Conservation (phyloP, 2,113 vertebrate genomes). For the Channa maculata region DNA sequence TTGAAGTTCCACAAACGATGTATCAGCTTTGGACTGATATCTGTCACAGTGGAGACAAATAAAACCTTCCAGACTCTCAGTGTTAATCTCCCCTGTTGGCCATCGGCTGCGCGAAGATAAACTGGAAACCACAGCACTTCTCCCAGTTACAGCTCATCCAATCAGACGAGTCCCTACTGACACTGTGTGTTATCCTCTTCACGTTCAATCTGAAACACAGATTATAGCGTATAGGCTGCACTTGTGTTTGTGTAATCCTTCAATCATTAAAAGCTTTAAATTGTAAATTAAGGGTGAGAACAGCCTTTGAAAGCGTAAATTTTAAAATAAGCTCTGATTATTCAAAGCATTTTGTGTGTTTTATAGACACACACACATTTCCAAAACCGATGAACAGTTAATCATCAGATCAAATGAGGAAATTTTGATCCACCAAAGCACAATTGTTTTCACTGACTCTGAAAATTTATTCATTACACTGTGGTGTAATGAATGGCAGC, state of each 20-base stretch:
- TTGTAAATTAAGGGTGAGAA: constrained; percentile 25
- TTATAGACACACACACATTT: background rate
- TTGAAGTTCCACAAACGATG: constrained; percentile 12
- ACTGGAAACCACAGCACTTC: constrained; percentile 18
- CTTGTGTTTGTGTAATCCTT: constrained; percentile 52
- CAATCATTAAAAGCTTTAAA: constrained; percentile 47
- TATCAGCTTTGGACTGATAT: background rate
- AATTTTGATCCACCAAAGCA: constrained; percentile 9
- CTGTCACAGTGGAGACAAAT: background rate
- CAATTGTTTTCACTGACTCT: background rate
- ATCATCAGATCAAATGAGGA: constrained; percentile 15
- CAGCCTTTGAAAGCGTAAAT: constrained; percentile 28
- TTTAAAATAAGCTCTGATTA: background rate
- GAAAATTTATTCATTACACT: constrained; percentile 12
- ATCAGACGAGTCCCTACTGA: constrained; percentile 20
- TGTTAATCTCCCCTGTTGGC: constrained; percentile 36
- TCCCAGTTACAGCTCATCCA: constrained; percentile 56
- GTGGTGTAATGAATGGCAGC: background rate
- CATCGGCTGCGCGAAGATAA: constrained; percentile 7
- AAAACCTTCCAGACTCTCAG: constrained; percentile 5
- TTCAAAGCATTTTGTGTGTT: constrained; percentile 5
- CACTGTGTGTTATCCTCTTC: background rate
- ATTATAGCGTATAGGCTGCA: constrained; percentile 28
- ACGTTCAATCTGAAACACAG: constrained; percentile 28
- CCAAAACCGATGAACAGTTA: constrained; percentile 6